Base-by-base conservation (phyloP, 2,888 invertebrate species). In the Lydus trimaculatus region DNA sequence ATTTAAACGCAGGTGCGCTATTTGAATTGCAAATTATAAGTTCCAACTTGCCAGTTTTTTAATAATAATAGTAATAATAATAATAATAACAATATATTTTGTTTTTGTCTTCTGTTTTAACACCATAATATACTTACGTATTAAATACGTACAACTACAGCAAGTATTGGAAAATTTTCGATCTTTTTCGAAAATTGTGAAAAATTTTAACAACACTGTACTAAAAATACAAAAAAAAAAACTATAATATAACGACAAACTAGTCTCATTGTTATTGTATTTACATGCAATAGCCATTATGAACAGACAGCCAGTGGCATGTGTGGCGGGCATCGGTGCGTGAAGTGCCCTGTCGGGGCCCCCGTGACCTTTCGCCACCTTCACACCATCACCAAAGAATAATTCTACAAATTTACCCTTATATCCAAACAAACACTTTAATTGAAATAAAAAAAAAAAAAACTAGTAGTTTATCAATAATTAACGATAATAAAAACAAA, bases 321-420 rank as follows among this genome's bases (percentile, higher is more conserved):
- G 84, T 84, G 86, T 85, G 79, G 76, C 86, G 86, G 86, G 84
- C 85, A 88, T 86, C 87, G 87, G 85, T 86, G 87, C 88, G 86
- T 87, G 87, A 87, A 86, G 86, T 84, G 86, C 87, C 87, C 87
- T 87, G 87, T 86, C 83, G 82, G 81, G 82, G 85, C 85, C 87
- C 86, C 86, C 86, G 64, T 71, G 73, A 73, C 73, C 73, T 73
- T 73, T 73, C 66, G 67, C 71, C 71, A 73, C 73, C 71, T 71
- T 73, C 69, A 71, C 60, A 61, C 56, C 48, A 58, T 52, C 64
- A 58, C 39, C 36, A 13, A 59, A 69, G 62, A 52, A 52, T 0
- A 52, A 23, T 13, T 23, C 23, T 13, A 6, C n/a, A 15, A 0
- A 39, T 43, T 7, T 17, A 43, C 43, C 43, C 7, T 9, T 9